Evolutionary conservation across 2,113 vertebrate genomes (phyloP).

Genomic region (Neopipo cinnamomea): DNA sequence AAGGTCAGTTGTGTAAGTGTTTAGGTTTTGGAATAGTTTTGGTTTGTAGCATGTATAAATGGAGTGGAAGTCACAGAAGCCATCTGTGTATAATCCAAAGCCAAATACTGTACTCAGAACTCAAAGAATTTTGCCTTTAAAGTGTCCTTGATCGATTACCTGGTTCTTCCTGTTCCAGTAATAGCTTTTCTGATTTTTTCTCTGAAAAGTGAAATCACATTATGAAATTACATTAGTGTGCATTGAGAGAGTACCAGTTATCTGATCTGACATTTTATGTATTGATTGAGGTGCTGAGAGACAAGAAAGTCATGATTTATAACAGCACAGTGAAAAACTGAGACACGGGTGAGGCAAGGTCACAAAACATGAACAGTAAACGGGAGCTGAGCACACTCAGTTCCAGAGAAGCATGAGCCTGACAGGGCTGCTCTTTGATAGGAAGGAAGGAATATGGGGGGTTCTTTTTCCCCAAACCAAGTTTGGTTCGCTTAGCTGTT

Average conservation of each 20-base stretch:
- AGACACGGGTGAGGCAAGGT: background rate
- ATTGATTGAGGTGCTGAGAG: slow-evolving; percentile 15
- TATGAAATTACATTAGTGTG: slow-evolving; percentile 20
- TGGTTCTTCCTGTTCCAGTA: slow-evolving; percentile 7
- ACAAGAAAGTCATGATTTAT: background rate
- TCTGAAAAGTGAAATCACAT: slow-evolving; percentile 23
- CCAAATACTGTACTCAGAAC: background rate
- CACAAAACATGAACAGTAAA: background rate
- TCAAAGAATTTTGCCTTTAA: background rate
- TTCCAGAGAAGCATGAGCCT: background rate
- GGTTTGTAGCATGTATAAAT: background rate
- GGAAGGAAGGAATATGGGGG: background rate
- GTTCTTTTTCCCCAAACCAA: background rate
- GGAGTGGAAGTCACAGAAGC: background rate
- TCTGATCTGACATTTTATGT: slow-evolving; percentile 8
- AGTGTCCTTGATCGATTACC: background rate
- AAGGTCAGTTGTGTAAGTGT: background rate
- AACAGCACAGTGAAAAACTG: background rate
- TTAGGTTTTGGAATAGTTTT: background rate
- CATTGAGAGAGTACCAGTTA: slow-evolving; percentile 4
- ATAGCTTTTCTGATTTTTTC: background rate
- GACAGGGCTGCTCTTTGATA: accelerated
- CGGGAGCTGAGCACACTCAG: background rate
- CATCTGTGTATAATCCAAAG: background rate
- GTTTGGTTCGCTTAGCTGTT: background rate